Conservation (phyloP, 2,797 vertebrate genomes). For the Morelia viridis region DNA sequence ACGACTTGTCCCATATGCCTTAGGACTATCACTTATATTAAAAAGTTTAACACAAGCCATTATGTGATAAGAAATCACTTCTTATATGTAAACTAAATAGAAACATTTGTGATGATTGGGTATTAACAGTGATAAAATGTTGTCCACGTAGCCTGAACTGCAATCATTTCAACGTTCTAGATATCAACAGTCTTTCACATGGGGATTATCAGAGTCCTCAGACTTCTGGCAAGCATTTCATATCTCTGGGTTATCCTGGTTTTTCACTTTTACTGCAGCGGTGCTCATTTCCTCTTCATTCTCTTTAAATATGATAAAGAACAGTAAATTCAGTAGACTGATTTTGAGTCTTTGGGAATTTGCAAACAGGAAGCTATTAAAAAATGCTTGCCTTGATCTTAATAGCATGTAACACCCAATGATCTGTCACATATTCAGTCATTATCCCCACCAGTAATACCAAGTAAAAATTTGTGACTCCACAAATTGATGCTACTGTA, state of each 20-base stretch:
- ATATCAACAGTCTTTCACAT: background rate
- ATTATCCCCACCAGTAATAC: background rate
- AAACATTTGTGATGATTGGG: background rate
- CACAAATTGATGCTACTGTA: background rate
- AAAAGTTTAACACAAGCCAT: background rate
- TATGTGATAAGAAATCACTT: background rate
- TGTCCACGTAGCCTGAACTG: fast-evolving
- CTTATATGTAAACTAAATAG: background rate
- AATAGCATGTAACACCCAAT: background rate
- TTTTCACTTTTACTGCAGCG: background rate
- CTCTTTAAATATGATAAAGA: background rate
- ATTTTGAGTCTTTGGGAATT: background rate
- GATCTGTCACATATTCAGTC: background rate
- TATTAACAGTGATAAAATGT: slow-evolving; percentile 3
- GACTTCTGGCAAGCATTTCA: background rate
- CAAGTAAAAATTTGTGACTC: background rate
- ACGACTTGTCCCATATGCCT: background rate
- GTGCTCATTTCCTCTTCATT: background rate
- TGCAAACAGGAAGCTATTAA: background rate
- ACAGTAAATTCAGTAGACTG: background rate
- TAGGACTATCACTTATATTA: background rate
- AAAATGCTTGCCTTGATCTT: background rate
- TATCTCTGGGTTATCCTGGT: background rate
- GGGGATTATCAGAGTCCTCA: background rate
- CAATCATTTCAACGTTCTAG: background rate